phyloP scores from a whole-genome alignment of 2,797 vertebrate genomes.

The Parotocinclus haroldoi region DNA sequence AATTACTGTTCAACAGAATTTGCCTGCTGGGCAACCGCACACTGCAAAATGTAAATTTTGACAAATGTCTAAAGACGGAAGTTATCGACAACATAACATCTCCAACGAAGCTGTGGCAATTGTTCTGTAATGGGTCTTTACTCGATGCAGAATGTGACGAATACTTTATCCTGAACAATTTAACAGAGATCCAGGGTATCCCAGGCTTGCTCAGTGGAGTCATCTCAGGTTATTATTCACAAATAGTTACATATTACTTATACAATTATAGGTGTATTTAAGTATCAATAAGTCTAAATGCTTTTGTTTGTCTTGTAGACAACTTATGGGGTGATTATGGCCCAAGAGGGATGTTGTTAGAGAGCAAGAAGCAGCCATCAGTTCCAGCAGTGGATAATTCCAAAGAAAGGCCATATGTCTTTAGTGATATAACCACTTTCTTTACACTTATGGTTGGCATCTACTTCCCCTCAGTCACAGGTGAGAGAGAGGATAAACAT shows the following conservation, averaged over 20 bases:
- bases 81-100: conserved; percentile 61
- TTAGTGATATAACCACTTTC: conserved; percentile 84
- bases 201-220: conserved; percentile 83
- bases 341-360: conserved; percentile 66
- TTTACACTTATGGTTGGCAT: conserved; percentile 94
- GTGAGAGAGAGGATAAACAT: conserved; percentile 59
- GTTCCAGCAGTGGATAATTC: conserved; percentile 48
- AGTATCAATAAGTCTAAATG: neutral
- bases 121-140: conserved; percentile 72
- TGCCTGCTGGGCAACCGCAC: conserved; percentile 89
- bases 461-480: conserved; percentile 95
- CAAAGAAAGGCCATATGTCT: conserved; percentile 66
- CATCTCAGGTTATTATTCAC: conserved; percentile 71
- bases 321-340: conserved; percentile 89
- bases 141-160: conserved; percentile 74
- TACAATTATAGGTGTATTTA: neutral
- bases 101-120: conserved; percentile 66
- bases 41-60: conserved; percentile 71
- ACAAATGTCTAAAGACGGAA: conserved; percentile 74
- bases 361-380: conserved; percentile 66
- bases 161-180: conserved; percentile 80
- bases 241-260: neutral
- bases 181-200: conserved; percentile 83
- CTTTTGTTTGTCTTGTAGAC: conserved; percentile 61
- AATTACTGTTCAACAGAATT: conserved; percentile 64